A percentile compares a stretch with the other conserved stretches of the same genome.
Conservation (phyloP, 2,888 invertebrate species). For the Heliconius aoede region DNA sequence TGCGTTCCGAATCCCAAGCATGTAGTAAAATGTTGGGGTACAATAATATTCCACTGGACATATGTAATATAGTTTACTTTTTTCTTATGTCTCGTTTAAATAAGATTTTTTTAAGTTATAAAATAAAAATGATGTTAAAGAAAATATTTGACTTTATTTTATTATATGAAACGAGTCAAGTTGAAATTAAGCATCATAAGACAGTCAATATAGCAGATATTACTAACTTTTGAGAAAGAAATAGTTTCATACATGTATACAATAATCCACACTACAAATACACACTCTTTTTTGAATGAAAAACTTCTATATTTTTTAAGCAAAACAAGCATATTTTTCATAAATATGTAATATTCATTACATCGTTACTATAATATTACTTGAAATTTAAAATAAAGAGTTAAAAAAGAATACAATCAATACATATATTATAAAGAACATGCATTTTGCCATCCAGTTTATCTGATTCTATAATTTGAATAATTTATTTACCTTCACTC, state of each 20-base stretch:
- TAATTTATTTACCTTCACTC: slow-evolving; percentile 9
- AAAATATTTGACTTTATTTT: not conserved
- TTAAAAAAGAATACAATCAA: not conserved
- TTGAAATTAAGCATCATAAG: too few species aligned
- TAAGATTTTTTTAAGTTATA: not conserved
- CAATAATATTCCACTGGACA: slow-evolving; percentile 4
- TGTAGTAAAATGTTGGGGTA: slow-evolving; percentile 18
- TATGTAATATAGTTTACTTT: not conserved
- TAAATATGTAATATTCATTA: too few species aligned
- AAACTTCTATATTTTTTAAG: too few species aligned
- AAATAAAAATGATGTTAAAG: not conserved
- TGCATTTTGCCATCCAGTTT: not conserved
- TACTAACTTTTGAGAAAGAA: too few species aligned
- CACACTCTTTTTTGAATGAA: too few species aligned
- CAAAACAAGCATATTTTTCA: too few species aligned
- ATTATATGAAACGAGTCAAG: not conserved
- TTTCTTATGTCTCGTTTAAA: not conserved
- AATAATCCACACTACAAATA: too few species aligned
- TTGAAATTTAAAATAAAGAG: not conserved
- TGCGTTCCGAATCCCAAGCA: slow-evolving; percentile 36
- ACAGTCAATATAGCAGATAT: too few species aligned
- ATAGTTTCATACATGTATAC: too few species aligned
- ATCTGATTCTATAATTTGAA: not conserved
- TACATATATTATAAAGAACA: not conserved
- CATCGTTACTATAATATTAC: too few species aligned